These are phyloP conservation scores for Myoxocephalus aenaeus DNA, from an alignment of 2,797 vertebrate genomes.

Conservation along the genomic window DNA sequence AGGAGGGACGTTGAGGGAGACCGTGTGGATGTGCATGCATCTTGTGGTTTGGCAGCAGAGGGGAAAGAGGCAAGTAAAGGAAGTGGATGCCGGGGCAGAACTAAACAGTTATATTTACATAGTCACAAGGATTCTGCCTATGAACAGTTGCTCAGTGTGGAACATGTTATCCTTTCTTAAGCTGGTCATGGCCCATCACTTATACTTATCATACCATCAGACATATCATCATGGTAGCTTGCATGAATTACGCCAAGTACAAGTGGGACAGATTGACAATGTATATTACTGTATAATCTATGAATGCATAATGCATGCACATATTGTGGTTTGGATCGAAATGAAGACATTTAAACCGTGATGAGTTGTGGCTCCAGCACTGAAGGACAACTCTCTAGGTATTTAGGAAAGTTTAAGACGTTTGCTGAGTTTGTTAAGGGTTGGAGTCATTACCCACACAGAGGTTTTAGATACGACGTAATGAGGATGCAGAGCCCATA, in stretches of 20 bases:
- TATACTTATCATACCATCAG: background rate
- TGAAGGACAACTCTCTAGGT: constrained; percentile 20
- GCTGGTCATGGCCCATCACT: background rate
- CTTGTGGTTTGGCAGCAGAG: constrained; percentile 32
- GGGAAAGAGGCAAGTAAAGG: constrained; percentile 36
- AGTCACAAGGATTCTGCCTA: constrained; percentile 23
- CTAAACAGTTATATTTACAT: constrained; percentile 38
- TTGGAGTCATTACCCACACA: constrained; percentile 23
- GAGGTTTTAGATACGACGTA: constrained; percentile 29
- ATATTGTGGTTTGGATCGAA: background rate
- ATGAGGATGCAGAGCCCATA: constrained; percentile 48
- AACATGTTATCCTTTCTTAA: constrained; percentile 1
- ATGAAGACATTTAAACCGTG: background rate
- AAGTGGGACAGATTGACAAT: background rate
- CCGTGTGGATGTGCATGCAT: constrained; percentile 16
- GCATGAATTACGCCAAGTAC: background rate
- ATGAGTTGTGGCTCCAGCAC: background rate
- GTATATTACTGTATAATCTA: background rate
- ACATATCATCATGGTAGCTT: background rate
- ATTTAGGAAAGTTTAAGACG: constrained; percentile 28
- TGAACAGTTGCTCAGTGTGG: background rate
- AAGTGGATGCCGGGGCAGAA: constrained; percentile 24
- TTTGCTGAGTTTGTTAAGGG: constrained; percentile 30
- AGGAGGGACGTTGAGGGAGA: constrained; percentile 20
- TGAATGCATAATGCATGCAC: background rate